Evolutionary conservation across 2,888 invertebrate species (phyloP).

Genomic region (Drosophila percnosoma): DNA sequence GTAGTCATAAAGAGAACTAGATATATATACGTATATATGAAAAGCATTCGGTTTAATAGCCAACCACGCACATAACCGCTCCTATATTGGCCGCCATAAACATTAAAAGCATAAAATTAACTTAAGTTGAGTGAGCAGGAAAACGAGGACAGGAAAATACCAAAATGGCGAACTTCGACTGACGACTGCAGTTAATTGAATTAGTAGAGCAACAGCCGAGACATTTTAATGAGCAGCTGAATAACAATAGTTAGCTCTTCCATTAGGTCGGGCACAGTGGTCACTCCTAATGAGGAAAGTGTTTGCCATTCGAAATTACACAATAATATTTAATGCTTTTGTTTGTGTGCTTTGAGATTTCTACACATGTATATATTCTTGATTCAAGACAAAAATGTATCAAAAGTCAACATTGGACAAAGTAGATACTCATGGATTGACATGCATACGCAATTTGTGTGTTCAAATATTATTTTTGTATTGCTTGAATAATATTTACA

Average conservation of each 20-base stretch:
- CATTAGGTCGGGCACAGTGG: background rate
- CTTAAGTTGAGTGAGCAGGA: constrained; percentile 37
- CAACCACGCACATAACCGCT: constrained; percentile 4
- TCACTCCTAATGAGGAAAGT: background rate
- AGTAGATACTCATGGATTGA: background rate
- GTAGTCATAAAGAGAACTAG: constrained; percentile 25
- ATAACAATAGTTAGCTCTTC: background rate
- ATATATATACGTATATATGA: constrained; percentile 39
- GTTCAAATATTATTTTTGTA: background rate
- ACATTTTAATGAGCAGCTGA: constrained; percentile 1
- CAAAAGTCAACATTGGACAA: background rate
- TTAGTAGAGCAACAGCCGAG: constrained; percentile 26
- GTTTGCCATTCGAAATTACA: background rate
- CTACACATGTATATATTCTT: too few species aligned
- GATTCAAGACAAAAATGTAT: too few species aligned
- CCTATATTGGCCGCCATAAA: constrained; percentile 24
- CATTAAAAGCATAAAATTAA: constrained; percentile 56
- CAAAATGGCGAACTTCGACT: constrained; percentile 32
- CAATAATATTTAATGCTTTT: background rate
- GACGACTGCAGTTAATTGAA: constrained; percentile 64
- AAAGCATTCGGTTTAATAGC: constrained; percentile 32
- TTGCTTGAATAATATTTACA: background rate
- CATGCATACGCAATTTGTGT: background rate
- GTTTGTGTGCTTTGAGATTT: background rate
- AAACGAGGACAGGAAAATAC: constrained; percentile 35